phyloP scores from a whole-genome alignment of 1,140 invertebrate genomes.

The Drosophila rufa region DNA sequence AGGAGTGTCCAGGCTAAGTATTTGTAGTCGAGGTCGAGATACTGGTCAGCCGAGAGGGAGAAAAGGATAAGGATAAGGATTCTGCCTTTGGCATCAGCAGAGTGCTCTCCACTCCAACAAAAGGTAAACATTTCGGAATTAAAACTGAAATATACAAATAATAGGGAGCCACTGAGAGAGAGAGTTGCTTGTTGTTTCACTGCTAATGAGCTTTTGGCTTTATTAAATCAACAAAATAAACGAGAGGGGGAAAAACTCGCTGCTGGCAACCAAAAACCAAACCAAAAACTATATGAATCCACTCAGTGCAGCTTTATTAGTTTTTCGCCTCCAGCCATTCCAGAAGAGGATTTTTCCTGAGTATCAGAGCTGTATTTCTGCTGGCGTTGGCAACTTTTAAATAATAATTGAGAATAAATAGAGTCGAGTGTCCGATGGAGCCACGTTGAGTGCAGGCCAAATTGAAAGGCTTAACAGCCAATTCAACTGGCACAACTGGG shows the following conservation, averaged over 20 bases:
- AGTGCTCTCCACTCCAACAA: neutral
- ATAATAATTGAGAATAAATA: conserved; percentile 66
- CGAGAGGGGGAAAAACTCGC: neutral
- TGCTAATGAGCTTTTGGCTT: conserved; percentile 51
- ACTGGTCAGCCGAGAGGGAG: neutral
- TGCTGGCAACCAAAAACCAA: conserved; percentile 2
- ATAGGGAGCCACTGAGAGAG: neutral
- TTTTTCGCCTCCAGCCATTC: conserved; percentile 18
- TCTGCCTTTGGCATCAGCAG: conserved; percentile 15
- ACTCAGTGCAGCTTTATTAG: conserved; percentile 27
- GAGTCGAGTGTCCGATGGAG: conserved; percentile 22
- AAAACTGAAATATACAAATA: conserved; percentile 29
- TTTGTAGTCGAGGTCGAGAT: conserved; percentile 8
- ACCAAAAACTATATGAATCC: conserved; percentile 25
- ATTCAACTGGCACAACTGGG: conserved; percentile 13
- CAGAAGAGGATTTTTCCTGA: neutral
- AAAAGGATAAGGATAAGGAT: neutral
- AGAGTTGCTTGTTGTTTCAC: conserved; percentile 26
- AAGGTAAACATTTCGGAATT: conserved; percentile 41
- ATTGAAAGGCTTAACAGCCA: conserved; percentile 25
- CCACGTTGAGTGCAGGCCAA: conserved; percentile 1
- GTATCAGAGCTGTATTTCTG: conserved; percentile 11
- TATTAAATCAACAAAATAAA: conserved; percentile 41
- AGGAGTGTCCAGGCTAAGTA: conserved; percentile 10
- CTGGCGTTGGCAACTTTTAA: conserved; percentile 23